phyloP scores from a whole-genome alignment of 2,113 vertebrate species.

The Zosterops hypoxanthus region DNA sequence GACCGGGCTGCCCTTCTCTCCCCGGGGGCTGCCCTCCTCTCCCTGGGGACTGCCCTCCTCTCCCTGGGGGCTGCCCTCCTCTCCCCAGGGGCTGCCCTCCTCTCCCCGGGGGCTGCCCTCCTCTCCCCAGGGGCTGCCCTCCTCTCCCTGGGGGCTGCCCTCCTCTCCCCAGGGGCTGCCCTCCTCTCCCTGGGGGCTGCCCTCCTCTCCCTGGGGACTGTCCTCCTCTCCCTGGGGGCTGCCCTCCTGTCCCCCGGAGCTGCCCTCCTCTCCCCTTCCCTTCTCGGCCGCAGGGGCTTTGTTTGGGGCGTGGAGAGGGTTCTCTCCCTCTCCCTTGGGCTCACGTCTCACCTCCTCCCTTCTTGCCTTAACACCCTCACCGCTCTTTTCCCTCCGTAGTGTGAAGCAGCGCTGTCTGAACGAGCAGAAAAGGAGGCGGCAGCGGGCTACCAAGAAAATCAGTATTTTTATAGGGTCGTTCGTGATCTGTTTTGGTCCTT shows the following conservation, averaged over 20 bases:
- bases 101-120: too few species aligned
- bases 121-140: neutral
- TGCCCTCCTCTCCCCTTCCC: too few species aligned
- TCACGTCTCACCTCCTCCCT: neutral
- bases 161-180: too few species aligned
- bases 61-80: too few species aligned
- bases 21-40: too few species aligned
- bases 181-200: too few species aligned
- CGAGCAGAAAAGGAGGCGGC: slow-evolving; percentile 78
- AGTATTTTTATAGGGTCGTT: slow-evolving; percentile 84
- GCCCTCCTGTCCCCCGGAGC: neutral
- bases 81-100: neutral
- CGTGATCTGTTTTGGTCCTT: slow-evolving; percentile 81
- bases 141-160: too few species aligned
- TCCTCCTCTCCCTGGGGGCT: neutral
- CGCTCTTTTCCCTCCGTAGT: slow-evolving; percentile 64
- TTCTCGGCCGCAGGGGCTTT: neutral
- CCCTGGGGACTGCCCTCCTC: neutral
- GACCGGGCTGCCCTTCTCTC: neutral
- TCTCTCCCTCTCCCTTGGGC: neutral
- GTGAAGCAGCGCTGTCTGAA: slow-evolving; percentile 80
- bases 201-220: too few species aligned
- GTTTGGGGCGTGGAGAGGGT: rapidly evolving
- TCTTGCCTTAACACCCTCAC: neutral
- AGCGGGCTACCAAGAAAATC: slow-evolving; percentile 80